Evolutionary conservation across 2,888 invertebrate genomes (phyloP), one percentile per base, ranked within the genome.

Genomic region (Oxycera nigricornis): DNA sequence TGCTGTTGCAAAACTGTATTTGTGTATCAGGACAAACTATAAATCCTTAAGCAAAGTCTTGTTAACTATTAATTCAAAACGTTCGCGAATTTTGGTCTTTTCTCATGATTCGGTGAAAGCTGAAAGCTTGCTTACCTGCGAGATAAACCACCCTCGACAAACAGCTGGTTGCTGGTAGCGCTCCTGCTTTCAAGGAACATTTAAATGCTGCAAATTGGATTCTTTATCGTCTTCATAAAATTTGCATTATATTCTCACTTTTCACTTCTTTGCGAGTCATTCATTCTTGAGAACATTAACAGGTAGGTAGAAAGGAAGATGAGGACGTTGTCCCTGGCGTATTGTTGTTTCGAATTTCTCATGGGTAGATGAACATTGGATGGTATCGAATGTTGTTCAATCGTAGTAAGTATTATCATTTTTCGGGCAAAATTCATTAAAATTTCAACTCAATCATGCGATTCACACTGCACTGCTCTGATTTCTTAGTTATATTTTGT

Each of bases 191-290:
- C 52, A 39, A 20, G n/a, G 55, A 75, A 65, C 73, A 57, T 75
- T 75, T 76, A 76, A 76, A 74, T 74, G 76, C 72, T 76, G 72
- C 72, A 76, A 76, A 76, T 76, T 76, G 76, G 74, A 76, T 74
- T 76, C 74, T 76, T 76, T 76, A 76, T 76, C 76, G 73, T 67
- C 72, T 72, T 74, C 72, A 76, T 76, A 76, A 76, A 76, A 76
- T 76, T 76, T 76, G 76, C 76, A 76, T 76, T 76, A 74, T 70
- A 52, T 73, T 76, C 76, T 76, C 76, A 76, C 74, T 76, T 76
- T 76, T 74, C 74, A 74, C 74, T 74, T 76, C 72, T 76, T 75
- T 31, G 70, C 55, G 70, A 70, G 70, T 70, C 70, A 70, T 70
- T 70, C 55, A 52, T 70, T 70, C 72, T 72, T 59, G 59, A 59